Percentiles rank a stretch among this genome's conserved stretches.
phyloP scores from a whole-genome alignment of 2,113 vertebrate genomes.

The Triplophysa rosa region DNA sequence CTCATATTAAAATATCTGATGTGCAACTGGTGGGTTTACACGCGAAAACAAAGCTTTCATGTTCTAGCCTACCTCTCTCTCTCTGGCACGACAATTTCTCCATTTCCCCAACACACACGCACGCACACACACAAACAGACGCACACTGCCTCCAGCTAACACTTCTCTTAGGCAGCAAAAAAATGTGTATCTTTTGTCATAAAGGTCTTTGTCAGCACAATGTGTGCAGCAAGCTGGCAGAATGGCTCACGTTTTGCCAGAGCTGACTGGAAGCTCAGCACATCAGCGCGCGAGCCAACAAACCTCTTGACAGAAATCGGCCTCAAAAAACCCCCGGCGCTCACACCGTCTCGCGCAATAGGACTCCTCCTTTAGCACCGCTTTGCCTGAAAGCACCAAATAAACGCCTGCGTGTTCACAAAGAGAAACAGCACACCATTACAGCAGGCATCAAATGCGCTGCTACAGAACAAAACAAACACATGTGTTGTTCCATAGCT shows the following conservation, averaged over 20 bases:
- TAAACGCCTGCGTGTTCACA: conserved; percentile 6
- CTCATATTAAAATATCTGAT: neutral
- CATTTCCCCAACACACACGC: conserved; percentile 10
- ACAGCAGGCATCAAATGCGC: conserved; percentile 19
- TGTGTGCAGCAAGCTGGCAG: conserved; percentile 43
- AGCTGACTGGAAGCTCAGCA: conserved; percentile 29
- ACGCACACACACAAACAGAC: conserved; percentile 19
- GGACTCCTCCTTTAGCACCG: conserved; percentile 7
- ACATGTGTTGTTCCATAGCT: neutral
- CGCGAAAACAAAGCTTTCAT: conserved; percentile 45
- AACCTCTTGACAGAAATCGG: conserved; percentile 11
- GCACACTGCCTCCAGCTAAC: conserved; percentile 43
- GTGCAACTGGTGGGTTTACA: conserved; percentile 21
- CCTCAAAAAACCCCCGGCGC: neutral
- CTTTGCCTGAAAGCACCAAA: conserved; percentile 14
- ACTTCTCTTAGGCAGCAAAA: conserved; percentile 45
- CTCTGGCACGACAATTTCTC: neutral
- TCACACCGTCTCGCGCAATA: neutral
- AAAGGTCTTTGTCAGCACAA: conserved; percentile 55
- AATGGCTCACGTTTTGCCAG: conserved; percentile 41
- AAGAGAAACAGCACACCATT: neutral
- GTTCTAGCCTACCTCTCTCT: conserved; percentile 8
- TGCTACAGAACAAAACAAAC: neutral
- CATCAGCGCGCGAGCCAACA: conserved; percentile 22
- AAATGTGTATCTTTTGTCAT: conserved; percentile 47